Conservation (phyloP, 2,113 vertebrate species). For the Aplodontia rufa region DNA sequence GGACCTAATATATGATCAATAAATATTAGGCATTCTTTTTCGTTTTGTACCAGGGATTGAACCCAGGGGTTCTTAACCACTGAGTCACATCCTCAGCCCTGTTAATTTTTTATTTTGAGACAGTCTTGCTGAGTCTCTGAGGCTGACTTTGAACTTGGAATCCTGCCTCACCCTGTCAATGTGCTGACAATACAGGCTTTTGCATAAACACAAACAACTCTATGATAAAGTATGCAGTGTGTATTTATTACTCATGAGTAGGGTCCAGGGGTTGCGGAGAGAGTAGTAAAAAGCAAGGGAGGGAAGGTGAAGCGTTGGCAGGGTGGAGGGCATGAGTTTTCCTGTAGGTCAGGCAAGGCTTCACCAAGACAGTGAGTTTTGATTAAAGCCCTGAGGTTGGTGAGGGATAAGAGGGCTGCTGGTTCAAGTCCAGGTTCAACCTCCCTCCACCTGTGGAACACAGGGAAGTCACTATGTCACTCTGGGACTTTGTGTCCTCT, state of each 20-base stretch:
- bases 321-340: not conserved
- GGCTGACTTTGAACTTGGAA: no score
- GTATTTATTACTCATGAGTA: no score
- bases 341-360: not conserved
- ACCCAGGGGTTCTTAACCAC: no score
- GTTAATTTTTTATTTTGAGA: no score
- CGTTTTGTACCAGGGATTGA: no score
- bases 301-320: not conserved
- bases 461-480: not conserved
- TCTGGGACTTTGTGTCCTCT: not conserved
- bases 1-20: no score
- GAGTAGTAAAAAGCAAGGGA: no score
- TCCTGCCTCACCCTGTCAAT: no score
- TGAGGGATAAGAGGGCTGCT: not conserved
- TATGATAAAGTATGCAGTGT: no score
- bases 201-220: not conserved
- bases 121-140: no score
- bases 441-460: not conserved
- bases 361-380: not conserved
- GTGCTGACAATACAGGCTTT: no score
- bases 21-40: not conserved
- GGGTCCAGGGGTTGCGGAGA: fast-evolving
- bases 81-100: no score
- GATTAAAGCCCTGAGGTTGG: not conserved
- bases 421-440: not conserved